Conservation (phyloP, 2,888 invertebrate species). For the Smittia sp. region DNA sequence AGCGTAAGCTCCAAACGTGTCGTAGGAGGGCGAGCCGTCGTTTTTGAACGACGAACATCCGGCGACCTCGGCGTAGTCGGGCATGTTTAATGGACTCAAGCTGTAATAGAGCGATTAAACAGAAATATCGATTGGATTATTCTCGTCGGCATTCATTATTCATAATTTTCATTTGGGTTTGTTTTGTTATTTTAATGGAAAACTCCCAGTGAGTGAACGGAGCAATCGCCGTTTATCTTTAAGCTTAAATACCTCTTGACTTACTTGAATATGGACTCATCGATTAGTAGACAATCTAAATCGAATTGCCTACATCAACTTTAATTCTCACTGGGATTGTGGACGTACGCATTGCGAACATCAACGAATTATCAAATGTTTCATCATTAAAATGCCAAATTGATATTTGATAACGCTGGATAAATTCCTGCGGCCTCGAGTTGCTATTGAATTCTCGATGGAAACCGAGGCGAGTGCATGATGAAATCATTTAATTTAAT, state of each 20-base stretch:
- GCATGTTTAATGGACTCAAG: constrained; percentile 54
- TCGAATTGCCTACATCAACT: no score
- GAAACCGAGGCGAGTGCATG: neutral
- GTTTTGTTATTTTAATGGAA: neutral
- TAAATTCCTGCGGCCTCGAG: constrained; percentile 2
- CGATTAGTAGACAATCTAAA: no score
- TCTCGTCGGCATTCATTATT: neutral
- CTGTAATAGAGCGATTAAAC: constrained; percentile 45
- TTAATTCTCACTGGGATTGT: neutral
- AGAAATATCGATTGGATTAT: neutral
- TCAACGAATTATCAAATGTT: neutral
- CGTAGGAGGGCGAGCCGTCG: constrained; percentile 49
- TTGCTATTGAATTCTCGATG: neutral
- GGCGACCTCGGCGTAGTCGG: constrained; percentile 54
- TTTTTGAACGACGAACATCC: constrained; percentile 55
- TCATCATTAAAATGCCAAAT: constrained; percentile 24
- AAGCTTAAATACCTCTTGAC: no score
- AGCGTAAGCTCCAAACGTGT: constrained; percentile 54
- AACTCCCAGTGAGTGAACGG: neutral
- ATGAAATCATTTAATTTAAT: constrained; percentile 22
- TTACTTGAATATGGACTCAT: no score
- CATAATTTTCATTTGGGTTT: neutral
- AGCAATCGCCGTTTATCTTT: no score
- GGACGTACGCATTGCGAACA: neutral
- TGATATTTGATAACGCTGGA: constrained; percentile 21